Evolutionary conservation across 2,113 vertebrate genomes (phyloP).

Genomic region (Vulpes ferrilata): DNA sequence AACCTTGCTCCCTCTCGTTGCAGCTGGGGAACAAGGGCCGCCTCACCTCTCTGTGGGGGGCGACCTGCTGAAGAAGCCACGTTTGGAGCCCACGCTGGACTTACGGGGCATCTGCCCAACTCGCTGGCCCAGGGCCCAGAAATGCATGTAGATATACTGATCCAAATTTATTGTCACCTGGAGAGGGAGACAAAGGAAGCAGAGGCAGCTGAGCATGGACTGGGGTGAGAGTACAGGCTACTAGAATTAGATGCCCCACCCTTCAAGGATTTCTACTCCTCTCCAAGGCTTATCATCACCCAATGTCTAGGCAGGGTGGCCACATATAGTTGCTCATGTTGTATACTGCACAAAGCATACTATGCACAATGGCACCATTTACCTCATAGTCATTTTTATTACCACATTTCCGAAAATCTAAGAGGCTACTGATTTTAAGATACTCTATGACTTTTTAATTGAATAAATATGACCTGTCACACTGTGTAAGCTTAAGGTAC

Average conservation of each 20-base stretch:
- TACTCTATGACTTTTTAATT: not conserved
- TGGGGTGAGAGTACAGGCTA: too few relatives aligned
- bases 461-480: not conserved
- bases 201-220: not conserved
- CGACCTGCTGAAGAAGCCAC: slow-evolving; percentile 77
- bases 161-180: slow-evolving; percentile 86
- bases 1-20: slow-evolving; percentile 47
- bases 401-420: not conserved
- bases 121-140: slow-evolving; percentile 87
- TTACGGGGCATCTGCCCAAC: slow-evolving; percentile 79
- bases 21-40: not conserved
- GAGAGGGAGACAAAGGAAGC: not conserved
- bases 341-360: not conserved
- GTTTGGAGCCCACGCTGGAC: slow-evolving; percentile 75
- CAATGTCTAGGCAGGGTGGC: not conserved
- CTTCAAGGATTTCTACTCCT: not conserved
- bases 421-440: slow-evolving; percentile 3
- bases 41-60: slow-evolving; percentile 83
- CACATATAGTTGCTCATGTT: fast-evolving
- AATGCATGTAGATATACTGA: slow-evolving; percentile 86
- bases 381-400: not conserved
- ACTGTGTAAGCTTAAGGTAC: not conserved
- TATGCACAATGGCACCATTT: not conserved
- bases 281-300: not conserved
- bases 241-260: not conserved